Conservation (phyloP, 2,888 invertebrate genomes). For the Campoplex capitator region DNA sequence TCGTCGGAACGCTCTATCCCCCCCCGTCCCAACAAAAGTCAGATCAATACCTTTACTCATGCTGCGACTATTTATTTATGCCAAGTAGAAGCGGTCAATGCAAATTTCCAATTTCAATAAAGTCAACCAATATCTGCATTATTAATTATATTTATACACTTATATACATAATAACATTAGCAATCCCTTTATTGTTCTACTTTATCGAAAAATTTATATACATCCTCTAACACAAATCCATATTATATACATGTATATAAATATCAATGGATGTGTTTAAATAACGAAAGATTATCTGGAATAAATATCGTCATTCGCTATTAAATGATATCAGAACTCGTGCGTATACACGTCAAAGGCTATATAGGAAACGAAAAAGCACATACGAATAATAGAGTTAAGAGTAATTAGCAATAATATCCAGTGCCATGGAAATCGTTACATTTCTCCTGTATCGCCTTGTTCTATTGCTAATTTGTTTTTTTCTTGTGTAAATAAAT, state of each 20-base stretch:
- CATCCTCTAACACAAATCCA: no score
- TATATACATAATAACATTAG: constrained; percentile 22
- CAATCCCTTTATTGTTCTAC: constrained; percentile 8
- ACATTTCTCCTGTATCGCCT: neutral
- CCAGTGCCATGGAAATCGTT: neutral
- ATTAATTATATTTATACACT: constrained; percentile 41
- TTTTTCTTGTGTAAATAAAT: neutral
- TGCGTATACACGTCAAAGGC: neutral
- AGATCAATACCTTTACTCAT: constrained; percentile 2
- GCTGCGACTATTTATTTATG: constrained; percentile 35
- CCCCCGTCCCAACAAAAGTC: neutral
- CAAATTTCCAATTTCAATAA: constrained; percentile 59
- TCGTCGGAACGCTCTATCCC: neutral
- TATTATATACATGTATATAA: neutral
- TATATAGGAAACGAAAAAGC: neutral
- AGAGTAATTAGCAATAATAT: neutral
- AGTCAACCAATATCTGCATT: constrained; percentile 49
- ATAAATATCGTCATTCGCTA: constrained; percentile 17
- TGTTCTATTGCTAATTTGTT: neutral
- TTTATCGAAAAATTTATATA: neutral
- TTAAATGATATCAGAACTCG: constrained; percentile 48
- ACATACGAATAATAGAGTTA: neutral
- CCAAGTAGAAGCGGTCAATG: constrained; percentile 36
- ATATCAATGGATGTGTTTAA: neutral
- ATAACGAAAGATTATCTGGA: constrained; percentile 48